These are phyloP conservation scores for Andrena cerasifolii DNA, from an alignment of 1,140 invertebrate genomes.

Conservation along the genomic window DNA sequence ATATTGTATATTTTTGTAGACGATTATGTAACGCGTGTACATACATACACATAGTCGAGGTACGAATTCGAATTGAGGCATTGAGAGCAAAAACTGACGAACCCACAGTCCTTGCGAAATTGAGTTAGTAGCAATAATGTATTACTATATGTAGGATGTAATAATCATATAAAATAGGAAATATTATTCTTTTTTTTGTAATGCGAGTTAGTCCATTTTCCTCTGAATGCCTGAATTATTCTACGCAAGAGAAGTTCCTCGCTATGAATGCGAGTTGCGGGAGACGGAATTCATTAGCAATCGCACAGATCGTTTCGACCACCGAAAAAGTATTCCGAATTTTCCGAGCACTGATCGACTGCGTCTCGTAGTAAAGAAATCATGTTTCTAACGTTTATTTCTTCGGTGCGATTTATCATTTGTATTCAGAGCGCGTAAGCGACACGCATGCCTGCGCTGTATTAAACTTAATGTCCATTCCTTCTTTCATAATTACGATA, in stretches of 20 bases:
- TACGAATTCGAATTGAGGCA: not conserved
- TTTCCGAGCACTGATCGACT: too few species aligned
- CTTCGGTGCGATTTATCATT: not conserved
- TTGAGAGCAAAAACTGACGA: too few species aligned
- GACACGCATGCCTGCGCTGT: not conserved
- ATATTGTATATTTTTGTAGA: not conserved
- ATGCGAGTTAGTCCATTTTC: too few species aligned
- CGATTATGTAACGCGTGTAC: not conserved
- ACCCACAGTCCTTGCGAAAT: too few species aligned
- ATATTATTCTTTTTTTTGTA: too few species aligned
- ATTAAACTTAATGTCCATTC: not conserved
- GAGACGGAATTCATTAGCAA: not conserved
- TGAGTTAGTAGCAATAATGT: too few species aligned
- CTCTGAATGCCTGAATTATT: too few species aligned
- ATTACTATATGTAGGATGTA: too few species aligned
- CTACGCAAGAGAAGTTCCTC: not conserved
- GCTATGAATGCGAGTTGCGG: not conserved
- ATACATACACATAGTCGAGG: not conserved
- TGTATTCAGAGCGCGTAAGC: not conserved
- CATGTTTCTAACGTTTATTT: not conserved
- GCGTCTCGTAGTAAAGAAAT: not conserved
- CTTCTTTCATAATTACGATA: not conserved
- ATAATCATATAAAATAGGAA: too few species aligned
- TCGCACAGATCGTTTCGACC: not conserved
- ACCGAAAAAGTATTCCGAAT: not conserved